These are phyloP conservation scores for Drepanosiphum platanoidis DNA, from an alignment of 2,888 invertebrate species.

Conservation along the genomic window DNA sequence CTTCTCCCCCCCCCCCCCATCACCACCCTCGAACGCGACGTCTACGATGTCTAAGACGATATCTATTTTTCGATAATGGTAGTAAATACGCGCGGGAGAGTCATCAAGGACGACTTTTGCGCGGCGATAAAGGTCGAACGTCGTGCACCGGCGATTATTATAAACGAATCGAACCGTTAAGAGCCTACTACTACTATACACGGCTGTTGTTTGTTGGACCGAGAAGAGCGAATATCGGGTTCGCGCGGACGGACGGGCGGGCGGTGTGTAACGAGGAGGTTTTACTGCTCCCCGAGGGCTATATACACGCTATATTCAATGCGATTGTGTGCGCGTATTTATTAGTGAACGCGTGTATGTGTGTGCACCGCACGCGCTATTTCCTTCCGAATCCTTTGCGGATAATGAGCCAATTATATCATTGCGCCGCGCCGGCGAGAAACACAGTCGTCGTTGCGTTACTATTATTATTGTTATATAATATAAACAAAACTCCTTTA, in stretches of 20 bases:
- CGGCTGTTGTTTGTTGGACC: conserved; percentile 58
- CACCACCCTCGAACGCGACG: too few species aligned
- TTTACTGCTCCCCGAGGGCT: conserved; percentile 57
- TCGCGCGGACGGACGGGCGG: too few species aligned
- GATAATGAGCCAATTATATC: conserved; percentile 61
- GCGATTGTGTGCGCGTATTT: too few species aligned
- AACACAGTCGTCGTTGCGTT: conserved; percentile 30
- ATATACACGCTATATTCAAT: not conserved
- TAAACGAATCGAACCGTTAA: conserved; percentile 60
- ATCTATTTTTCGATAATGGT: too few species aligned
- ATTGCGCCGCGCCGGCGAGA: conserved; percentile 47
- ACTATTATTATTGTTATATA: conserved; percentile 20
- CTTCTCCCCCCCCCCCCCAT: too few species aligned
- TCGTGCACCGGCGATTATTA: conserved; percentile 50
- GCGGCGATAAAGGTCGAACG: conserved; percentile 48
- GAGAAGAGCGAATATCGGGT: conserved; percentile 49
- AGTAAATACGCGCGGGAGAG: not conserved
- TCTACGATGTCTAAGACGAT: too few species aligned
- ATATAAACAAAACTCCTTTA: conserved; percentile 34
- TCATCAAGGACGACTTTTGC: not conserved
- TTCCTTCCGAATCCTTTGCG: conserved; percentile 31
- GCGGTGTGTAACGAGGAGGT: not conserved
- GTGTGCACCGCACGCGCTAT: not conserved
- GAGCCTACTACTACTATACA: too few species aligned
- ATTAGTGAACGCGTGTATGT: not conserved